A percentile compares a stretch with the other conserved stretches of the same genome.
Evolutionary conservation across 2,888 invertebrate genomes (phyloP).

Genomic region (Erebia ligea): DNA sequence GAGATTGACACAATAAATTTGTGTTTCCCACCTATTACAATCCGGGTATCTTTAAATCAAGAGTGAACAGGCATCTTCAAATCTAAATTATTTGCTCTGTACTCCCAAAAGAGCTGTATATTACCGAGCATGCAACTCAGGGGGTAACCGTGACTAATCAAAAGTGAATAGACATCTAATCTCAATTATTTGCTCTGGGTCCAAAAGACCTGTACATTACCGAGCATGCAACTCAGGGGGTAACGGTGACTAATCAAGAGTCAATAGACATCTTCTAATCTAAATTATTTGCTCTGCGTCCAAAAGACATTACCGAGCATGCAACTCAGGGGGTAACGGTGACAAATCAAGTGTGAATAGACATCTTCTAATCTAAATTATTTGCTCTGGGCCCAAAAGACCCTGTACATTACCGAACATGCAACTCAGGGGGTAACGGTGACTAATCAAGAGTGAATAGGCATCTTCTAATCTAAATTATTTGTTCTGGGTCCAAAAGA

Average conservation of each 20-base stretch:
- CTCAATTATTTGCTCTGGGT: neutral
- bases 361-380: neutral
- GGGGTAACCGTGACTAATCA: slow-evolving; percentile 52
- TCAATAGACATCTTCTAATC: no score
- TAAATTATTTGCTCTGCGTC: neutral
- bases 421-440: slow-evolving; percentile 23
- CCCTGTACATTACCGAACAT: slow-evolving; percentile 9
- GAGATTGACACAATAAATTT: no score
- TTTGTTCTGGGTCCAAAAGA: neutral
- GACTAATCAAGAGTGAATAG: no score
- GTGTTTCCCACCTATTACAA: no score
- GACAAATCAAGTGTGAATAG: no score
- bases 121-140: slow-evolving; percentile 1
- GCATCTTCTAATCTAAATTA: neutral
- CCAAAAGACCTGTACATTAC: slow-evolving; percentile 6
- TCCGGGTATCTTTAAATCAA: no score
- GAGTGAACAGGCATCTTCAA: no score
- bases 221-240: slow-evolving; percentile 9
- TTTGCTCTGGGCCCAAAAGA: neutral
- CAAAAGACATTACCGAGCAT: no score
- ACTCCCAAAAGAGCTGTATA: slow-evolving; percentile 8
- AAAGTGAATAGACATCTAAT: no score
- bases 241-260: slow-evolving; percentile 56
- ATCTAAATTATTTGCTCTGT: neutral
- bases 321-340: no score